These are phyloP conservation scores for Sycobia sp. DNA, from an alignment of 1,140 invertebrate genomes.

Conservation along the genomic window DNA sequence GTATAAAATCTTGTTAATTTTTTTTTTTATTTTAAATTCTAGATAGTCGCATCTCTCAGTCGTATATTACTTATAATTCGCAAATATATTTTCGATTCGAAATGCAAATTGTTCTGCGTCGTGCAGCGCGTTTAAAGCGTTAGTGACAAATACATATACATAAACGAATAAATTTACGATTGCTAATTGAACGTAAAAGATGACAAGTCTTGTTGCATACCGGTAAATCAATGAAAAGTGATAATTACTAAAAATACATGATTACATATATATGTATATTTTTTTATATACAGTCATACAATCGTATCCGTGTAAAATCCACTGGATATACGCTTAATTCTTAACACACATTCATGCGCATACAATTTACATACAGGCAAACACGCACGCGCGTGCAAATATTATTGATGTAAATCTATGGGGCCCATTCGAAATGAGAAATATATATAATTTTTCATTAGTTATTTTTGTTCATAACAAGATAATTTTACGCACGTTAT, in stretches of 20 bases:
- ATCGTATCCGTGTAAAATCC: conserved; percentile 17
- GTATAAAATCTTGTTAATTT: neutral
- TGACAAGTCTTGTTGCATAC: conserved; percentile 12
- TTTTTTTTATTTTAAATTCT: conserved; percentile 15
- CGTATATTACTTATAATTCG: too few species aligned
- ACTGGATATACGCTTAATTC: neutral
- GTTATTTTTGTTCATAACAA: too few species aligned
- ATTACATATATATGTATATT: neutral
- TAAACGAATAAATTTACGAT: neutral
- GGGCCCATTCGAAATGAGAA: neutral
- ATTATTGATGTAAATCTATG: neutral
- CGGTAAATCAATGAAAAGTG: conserved; percentile 3
- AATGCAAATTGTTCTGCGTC: too few species aligned
- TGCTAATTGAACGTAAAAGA: neutral
- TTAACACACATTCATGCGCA: neutral
- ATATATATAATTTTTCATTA: too few species aligned
- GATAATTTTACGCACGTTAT: too few species aligned
- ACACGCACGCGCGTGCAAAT: neutral
- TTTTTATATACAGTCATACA: conserved; percentile 3
- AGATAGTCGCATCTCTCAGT: neutral
- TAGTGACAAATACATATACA: neutral
- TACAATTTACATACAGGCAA: conserved; percentile 2
- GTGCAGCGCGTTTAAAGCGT: neutral
- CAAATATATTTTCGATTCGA: too few species aligned
- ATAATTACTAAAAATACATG: conserved; percentile 5